phyloP scores from a whole-genome alignment of 2,888 invertebrate species.

The Tetropium fuscum region DNA sequence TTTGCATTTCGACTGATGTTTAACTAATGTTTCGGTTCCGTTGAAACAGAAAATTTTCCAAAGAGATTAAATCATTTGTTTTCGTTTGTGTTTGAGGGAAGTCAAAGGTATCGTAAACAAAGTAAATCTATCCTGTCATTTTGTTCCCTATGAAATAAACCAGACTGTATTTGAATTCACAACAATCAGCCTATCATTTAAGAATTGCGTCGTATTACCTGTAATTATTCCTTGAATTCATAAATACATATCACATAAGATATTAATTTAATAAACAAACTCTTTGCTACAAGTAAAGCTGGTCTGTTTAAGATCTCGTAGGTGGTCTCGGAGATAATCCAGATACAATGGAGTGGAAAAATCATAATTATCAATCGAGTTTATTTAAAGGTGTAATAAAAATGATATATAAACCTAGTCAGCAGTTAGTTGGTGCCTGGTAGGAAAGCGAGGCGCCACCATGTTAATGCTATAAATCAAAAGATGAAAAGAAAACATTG shows the following conservation, averaged over 20 bases:
- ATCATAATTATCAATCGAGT: conserved; percentile 22
- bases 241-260: too few species aligned
- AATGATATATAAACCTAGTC: conserved; percentile 26
- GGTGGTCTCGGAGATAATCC: conserved; percentile 10
- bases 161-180: too few species aligned
- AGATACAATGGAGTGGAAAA: conserved; percentile 12
- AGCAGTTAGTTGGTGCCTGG: conserved; percentile 25
- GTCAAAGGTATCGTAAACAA: background rate
- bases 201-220: too few species aligned
- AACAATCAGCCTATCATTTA: too few species aligned
- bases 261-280: background rate
- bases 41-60: conserved; percentile 46
- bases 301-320: background rate
- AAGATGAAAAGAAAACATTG: conserved; percentile 52
- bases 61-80: conserved; percentile 45
- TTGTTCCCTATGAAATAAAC: too few species aligned
- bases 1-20: conserved; percentile 47
- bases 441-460: conserved; percentile 47
- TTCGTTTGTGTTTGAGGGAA: conserved; percentile 32
- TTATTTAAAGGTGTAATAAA: conserved; percentile 29
- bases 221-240: too few species aligned
- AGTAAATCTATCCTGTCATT: background rate
- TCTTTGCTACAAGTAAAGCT: background rate
- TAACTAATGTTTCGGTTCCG: conserved; percentile 39
- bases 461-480: conserved; percentile 50